phyloP scores from a whole-genome alignment of 2,888 invertebrate genomes.

The Stenodema calcarata region DNA sequence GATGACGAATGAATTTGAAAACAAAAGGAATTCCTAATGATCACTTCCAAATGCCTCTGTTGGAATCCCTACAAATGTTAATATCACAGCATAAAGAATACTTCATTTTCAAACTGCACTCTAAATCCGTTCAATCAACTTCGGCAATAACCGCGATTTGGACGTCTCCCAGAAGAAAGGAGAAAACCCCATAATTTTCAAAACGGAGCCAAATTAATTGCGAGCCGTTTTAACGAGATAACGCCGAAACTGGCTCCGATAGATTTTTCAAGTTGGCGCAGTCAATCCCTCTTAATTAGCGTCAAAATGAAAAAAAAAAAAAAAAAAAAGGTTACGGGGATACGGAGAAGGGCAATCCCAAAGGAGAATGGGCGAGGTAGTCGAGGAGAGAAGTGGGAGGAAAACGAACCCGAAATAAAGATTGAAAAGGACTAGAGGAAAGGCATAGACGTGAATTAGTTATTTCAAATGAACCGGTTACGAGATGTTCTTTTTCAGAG shows the following conservation, averaged over 20 bases:
- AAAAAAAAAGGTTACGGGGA: neutral
- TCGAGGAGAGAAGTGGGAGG: neutral
- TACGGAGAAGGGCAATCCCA: neutral
- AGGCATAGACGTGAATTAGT: neutral
- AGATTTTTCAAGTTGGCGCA: neutral
- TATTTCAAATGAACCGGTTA: neutral
- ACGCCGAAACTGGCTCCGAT: neutral
- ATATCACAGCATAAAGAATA: too few species aligned
- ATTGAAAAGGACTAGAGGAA: neutral
- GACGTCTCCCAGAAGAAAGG: neutral
- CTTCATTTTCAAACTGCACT: neutral
- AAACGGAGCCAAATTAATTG: neutral
- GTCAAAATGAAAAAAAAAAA: neutral
- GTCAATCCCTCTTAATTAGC: conserved; percentile 11
- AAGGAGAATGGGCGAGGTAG: neutral
- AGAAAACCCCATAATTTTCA: neutral
- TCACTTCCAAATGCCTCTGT: too few species aligned
- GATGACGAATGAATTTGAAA: too few species aligned
- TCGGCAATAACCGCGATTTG: neutral
- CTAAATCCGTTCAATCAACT: neutral
- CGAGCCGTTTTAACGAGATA: neutral
- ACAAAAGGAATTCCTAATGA: too few species aligned
- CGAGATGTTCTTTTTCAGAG: neutral
- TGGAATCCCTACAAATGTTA: too few species aligned
- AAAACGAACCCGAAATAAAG: neutral